Conservation (phyloP, 1,140 invertebrate genomes). For the Paraescarpia echinospica region DNA sequence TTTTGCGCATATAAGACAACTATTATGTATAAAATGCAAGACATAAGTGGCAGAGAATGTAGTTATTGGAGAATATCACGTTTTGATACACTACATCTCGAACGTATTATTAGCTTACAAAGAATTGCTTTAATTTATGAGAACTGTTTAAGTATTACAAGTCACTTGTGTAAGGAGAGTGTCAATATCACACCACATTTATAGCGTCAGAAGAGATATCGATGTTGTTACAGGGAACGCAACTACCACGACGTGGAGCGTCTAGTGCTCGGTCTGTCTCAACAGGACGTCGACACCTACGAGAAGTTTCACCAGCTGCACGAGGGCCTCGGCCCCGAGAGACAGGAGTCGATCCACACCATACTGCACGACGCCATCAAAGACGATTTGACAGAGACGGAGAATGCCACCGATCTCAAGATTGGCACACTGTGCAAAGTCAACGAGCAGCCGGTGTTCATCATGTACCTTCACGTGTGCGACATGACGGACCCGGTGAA, state of each 20-base stretch:
- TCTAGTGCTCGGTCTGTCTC: background rate
- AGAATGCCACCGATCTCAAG: background rate
- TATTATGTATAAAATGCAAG: too few species aligned
- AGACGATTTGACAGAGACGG: background rate
- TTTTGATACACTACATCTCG: too few species aligned
- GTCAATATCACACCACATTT: too few species aligned
- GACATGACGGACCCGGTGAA: background rate
- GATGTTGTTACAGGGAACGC: background rate
- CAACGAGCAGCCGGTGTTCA: background rate
- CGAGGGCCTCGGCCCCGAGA: background rate
- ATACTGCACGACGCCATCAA: background rate
- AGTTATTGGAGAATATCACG: too few species aligned
- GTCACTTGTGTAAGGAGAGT: too few species aligned
- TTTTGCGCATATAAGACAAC: too few species aligned
- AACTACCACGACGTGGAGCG: background rate
- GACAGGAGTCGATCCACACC: background rate
- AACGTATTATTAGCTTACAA: too few species aligned
- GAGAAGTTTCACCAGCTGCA: background rate
- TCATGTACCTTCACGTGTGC: background rate
- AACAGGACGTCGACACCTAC: background rate
- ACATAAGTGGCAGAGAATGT: too few species aligned
- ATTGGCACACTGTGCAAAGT: background rate
- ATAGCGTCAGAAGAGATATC: background rate
- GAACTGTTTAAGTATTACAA: too few species aligned
- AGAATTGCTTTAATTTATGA: too few species aligned